Base-by-base conservation (phyloP, 37 sponge, comb jelly and placozoan species). In the Haliclona indistincta region DNA sequence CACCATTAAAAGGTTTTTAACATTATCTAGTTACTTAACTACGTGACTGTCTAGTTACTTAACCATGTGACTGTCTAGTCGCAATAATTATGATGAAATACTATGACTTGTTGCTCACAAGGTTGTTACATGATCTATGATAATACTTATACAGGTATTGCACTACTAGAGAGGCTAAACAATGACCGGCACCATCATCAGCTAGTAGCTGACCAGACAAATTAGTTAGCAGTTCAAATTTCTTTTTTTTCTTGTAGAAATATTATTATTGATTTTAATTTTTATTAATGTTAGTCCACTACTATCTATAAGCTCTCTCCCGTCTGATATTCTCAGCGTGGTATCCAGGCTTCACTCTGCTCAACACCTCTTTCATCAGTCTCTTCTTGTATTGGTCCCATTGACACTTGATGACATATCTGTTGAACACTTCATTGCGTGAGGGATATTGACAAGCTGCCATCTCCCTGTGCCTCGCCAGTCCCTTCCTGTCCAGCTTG, bases 301-400 rank as follows among this genome's bases (percentile, higher is more conserved):
- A n/a, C n/a, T n/a, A n/a, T n/a, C n/a, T n/a, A n/a, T n/a, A n/a
- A n/a, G n/a, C n/a, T n/a, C n/a, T n/a, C n/a, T n/a, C n/a, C n/a
- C n/a, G n/a, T n/a, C n/a, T n/a, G n/a, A n/a, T n/a, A n/a, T n/a
- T n/a, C n/a, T n/a, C n/a, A n/a, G n/a, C n/a, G n/a, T n/a, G n/a
- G n/a, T n/a, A n/a, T n/a, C n/a, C n/a, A n/a, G 51, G 51, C 15
- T 47, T 10, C 15, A 17, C 15, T 47, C 15, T 15, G 10, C 15
- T 74, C 41, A 86, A 52, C 0, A 63, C 72, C 43, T 91, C 79
- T 22, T 66, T 28, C 20, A 84, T 71, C 29, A 93, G 45, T 10
- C n/a, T 47, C 30, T 33, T 70, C 82, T 88, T 93, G 69, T 88
- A 93, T 38, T 80, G 65, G 10, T 67, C 67, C 93, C 93, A 93